A percentile compares a stretch with the other conserved stretches of the same genome.
phyloP scores from a whole-genome alignment of 2,888 invertebrate genomes.

The Nysson spinosus region DNA sequence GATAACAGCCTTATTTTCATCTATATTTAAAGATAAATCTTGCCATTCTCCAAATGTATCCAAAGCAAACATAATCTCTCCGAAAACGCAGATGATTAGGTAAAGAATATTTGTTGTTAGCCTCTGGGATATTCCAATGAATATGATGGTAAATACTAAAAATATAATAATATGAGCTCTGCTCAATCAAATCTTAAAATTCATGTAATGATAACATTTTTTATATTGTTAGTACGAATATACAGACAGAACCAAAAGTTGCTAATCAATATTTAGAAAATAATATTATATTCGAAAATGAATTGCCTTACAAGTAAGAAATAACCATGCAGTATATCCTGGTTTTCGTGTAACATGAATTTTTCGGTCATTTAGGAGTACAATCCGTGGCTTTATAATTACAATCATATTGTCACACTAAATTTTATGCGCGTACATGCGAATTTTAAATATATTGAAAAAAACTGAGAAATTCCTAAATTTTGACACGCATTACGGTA shows the following conservation, averaged over 20 bases:
- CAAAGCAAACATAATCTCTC: conserved; percentile 60
- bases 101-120: conserved; percentile 52
- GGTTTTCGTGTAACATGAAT: conserved; percentile 57
- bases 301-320: conserved; percentile 52
- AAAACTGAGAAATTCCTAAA: no score
- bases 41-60: conserved; percentile 65
- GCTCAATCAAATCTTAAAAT: neutral
- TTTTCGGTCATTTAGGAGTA: conserved; percentile 47
- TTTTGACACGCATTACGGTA: no score
- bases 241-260: neutral
- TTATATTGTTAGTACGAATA: neutral
- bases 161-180: conserved; percentile 2
- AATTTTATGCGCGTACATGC: neutral
- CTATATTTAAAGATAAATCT: conserved; percentile 59
- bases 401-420: conserved; percentile 38
- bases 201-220: neutral
- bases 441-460: no score
- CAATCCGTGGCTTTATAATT: conserved; percentile 42
- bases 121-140: conserved; percentile 46
- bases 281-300: neutral
- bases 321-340: conserved; percentile 47
- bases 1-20: conserved; percentile 53
- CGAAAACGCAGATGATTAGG: conserved; percentile 48
- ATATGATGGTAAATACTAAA: conserved; percentile 57
- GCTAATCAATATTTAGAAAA: neutral